Percentiles rank a stretch among this genome's conserved stretches.
phyloP scores from a whole-genome alignment of 2,113 vertebrate genomes.

The Bubalus kerabau region DNA sequence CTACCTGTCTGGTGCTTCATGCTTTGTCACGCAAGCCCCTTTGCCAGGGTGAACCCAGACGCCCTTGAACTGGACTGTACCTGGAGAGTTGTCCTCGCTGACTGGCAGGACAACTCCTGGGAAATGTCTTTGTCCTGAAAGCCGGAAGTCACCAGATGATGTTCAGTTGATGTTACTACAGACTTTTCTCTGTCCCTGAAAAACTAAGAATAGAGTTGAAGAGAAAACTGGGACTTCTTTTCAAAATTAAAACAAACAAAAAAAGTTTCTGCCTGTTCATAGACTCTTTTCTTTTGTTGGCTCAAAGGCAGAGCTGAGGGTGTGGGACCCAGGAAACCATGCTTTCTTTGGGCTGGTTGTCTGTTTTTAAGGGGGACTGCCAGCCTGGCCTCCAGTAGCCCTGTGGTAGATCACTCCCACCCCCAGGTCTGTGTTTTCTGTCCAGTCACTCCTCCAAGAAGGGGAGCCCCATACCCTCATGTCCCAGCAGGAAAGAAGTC shows the following conservation, averaged over 20 bases:
- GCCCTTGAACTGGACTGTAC: neutral
- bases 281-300: neutral
- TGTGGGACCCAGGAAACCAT: neutral
- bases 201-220: neutral
- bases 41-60: too few relatives aligned
- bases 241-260: neutral
- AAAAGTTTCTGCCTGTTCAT: neutral
- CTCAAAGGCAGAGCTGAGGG: neutral
- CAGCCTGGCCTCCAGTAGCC: neutral
- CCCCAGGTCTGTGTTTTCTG: neutral
- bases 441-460: neutral
- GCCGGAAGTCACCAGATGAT: neutral
- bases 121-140: neutral
- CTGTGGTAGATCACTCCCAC: neutral
- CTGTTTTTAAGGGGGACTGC: neutral
- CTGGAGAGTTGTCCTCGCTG: neutral
- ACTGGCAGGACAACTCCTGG: neutral
- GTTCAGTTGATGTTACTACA: neutral
- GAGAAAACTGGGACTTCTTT: neutral
- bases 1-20: rapidly evolving
- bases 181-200: neutral
- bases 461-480: neutral
- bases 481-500: neutral
- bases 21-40: neutral
- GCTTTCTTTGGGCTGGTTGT: neutral